These are phyloP conservation scores for Dysdera silvatica DNA, from an alignment of 1,140 invertebrate species.

Conservation along the genomic window DNA sequence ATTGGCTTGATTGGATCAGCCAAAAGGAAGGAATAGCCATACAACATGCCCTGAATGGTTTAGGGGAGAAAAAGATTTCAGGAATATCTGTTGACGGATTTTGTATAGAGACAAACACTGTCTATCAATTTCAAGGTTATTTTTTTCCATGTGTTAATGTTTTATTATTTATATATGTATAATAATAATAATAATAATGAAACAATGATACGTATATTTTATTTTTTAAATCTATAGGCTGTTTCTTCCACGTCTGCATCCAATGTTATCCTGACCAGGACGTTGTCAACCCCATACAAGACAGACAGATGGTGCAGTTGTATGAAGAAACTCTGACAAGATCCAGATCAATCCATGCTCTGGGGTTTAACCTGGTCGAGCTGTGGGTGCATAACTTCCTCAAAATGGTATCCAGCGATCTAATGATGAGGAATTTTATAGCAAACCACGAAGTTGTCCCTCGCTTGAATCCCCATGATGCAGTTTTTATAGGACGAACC, in stretches of 20 bases:
- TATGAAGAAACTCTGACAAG: background rate
- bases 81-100: background rate
- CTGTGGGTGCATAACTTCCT: background rate
- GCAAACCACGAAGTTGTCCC: background rate
- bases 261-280: background rate
- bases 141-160: background rate
- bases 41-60: conserved; percentile 11
- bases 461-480: background rate
- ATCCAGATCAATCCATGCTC: background rate
- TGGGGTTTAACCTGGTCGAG: background rate
- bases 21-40: conserved; percentile 6
- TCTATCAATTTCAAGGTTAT: background rate
- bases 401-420: background rate
- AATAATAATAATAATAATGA: too few species aligned
- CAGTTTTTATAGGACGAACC: background rate
- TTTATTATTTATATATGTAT: too few species aligned
- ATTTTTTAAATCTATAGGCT: background rate
- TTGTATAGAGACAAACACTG: background rate
- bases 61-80: background rate
- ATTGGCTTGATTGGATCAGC: conserved; percentile 19
- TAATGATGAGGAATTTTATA: background rate
- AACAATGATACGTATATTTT: conserved; percentile 40
- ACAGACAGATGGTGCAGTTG: background rate
- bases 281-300: background rate
- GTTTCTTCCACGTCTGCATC: background rate